Base-by-base conservation (phyloP, 2,888 invertebrate species). In the Sympetrum striolatum region DNA sequence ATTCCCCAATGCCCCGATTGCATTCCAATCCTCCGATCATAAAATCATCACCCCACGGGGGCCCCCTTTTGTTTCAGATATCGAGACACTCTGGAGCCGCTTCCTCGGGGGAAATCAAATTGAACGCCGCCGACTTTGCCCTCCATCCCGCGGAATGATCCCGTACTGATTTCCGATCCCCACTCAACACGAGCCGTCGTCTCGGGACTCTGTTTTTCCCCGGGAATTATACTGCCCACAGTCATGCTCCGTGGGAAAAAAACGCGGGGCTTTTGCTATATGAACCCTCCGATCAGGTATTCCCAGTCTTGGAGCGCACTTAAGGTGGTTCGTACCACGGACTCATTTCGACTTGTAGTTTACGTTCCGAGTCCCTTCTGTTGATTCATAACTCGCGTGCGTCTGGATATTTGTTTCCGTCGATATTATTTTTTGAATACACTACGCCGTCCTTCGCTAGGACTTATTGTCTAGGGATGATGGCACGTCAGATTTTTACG, bases 91-190 rank as follows among this genome's bases (percentile, higher is more conserved):
- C 53, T 82, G 58, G 82, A 53, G 82, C 53, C 44, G 37, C 60
- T 86, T 86, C 86, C 86, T 86, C 86, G 37, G 60, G 82, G 86
- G 86, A 86, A 86, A 86, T 86, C 86, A 86, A 60, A 64, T 37
- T 22, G 86, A 64, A 86, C 86, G 60, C 37, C 53, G n/a, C 60
- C 64, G 64, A 64, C 58, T 86, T 37, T 22, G 86, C n/a, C 60
- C 60, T 39, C 35, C 37, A 15, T 39, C 86, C 64, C 60, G n/a
- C 37, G 18, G 6, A 18, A 35, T 37, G 12, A 22, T 12, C 37
- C 64, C n/a, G 14, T 80, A 80, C 80, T 37, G 39, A 80, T 60
- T 86, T 60, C 64, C 86, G 14, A 22, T 58, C 35, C 53, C 81
- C 37, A n/a, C 44, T 80, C 80, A 10, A 15, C 18, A 35, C 80